phyloP scores from a whole-genome alignment of 2,113 vertebrate species.

The Eretmochelys imbricata region DNA sequence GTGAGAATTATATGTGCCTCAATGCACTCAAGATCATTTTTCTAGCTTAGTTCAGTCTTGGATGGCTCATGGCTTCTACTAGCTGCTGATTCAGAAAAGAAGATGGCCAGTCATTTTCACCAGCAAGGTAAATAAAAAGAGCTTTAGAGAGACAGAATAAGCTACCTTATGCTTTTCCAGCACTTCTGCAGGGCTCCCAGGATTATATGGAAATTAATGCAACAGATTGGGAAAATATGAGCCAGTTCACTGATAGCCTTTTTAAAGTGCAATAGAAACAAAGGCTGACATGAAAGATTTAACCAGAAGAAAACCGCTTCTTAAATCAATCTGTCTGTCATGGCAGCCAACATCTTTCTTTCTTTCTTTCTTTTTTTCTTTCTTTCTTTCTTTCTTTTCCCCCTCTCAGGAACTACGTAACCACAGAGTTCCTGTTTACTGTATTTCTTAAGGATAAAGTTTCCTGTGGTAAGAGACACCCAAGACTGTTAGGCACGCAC shows the following conservation, averaged over 20 bases:
- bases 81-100: conserved; percentile 56
- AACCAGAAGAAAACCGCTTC: conserved; percentile 47
- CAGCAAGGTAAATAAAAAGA: conserved; percentile 60
- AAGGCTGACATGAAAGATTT: conserved; percentile 49
- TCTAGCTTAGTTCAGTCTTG: conserved; percentile 1
- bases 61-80: conserved; percentile 6
- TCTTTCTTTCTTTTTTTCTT: conserved; percentile 49
- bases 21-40: background rate
- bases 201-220: conserved; percentile 25
- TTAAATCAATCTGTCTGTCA: conserved; percentile 67
- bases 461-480: conserved; percentile 82
- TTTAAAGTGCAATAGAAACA: conserved; percentile 53
- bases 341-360: conserved; percentile 48
- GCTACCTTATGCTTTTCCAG: conserved; percentile 16
- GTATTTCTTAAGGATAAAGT: conserved; percentile 80
- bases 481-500: conserved; percentile 78
- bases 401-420: conserved; percentile 74
- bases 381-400: conserved; percentile 43
- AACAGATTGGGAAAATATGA: conserved; percentile 54
- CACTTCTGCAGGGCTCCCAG: background rate
- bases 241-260: conserved; percentile 5
- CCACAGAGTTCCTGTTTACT: conserved; percentile 84
- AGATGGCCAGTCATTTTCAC: conserved; percentile 49
- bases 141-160: background rate
- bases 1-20: background rate